These are phyloP conservation scores for Sarcoramphus papa DNA, from an alignment of 2,797 vertebrate genomes.

Conservation along the genomic window DNA sequence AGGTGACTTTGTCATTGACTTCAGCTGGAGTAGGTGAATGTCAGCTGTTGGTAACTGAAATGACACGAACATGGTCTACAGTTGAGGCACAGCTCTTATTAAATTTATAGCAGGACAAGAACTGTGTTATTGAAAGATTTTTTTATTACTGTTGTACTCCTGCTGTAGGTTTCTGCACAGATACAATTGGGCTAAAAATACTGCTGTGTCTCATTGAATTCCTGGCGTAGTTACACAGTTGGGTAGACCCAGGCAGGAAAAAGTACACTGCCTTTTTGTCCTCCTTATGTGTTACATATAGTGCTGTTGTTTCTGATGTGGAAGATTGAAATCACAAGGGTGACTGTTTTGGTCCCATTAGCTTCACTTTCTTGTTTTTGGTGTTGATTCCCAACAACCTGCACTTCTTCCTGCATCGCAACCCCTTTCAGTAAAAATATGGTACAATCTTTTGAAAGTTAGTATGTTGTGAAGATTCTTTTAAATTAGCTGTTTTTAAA, in stretches of 20 bases:
- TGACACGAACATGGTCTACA: not conserved
- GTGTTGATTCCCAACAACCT: not conserved
- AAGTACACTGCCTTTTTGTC: not conserved
- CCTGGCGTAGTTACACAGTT: not conserved
- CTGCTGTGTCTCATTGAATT: not conserved
- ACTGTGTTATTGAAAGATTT: fast-evolving
- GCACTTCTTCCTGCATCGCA: not conserved
- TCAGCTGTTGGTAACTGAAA: not conserved
- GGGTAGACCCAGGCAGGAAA: not conserved
- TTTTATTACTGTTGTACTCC: not conserved
- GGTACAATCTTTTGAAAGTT: not conserved
- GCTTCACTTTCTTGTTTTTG: not conserved
- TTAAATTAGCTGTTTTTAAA: constrained; percentile 19
- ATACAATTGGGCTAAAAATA: not conserved
- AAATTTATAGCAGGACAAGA: not conserved
- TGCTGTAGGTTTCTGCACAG: not conserved
- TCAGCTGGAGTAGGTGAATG: not conserved
- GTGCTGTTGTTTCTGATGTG: not conserved
- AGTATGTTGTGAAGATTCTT: not conserved
- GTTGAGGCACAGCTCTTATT: not conserved
- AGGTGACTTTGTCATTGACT: not conserved
- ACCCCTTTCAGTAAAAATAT: not conserved
- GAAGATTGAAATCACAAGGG: not conserved
- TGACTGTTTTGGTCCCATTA: not conserved
- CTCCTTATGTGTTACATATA: not conserved